Conservation (phyloP, 2,888 invertebrate species). For the Spialia ferax region DNA sequence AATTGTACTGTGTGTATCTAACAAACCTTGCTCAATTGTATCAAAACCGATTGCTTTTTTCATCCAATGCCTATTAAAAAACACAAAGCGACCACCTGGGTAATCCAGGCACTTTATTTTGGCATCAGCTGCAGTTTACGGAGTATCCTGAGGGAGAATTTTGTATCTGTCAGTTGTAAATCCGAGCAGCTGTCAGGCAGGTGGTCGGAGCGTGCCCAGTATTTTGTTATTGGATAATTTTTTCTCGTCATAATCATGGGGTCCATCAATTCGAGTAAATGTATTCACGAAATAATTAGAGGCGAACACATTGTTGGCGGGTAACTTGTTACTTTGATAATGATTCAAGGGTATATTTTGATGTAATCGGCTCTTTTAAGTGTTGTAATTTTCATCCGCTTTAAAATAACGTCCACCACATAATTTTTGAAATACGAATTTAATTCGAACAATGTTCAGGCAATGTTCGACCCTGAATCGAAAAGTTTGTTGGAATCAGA, state of each 20-base stretch:
- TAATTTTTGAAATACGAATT: not conserved
- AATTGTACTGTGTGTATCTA: no score
- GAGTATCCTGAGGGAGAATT: slow-evolving; percentile 66
- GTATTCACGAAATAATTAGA: slow-evolving; percentile 34
- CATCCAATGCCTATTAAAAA: slow-evolving; percentile 16
- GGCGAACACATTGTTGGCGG: slow-evolving; percentile 11
- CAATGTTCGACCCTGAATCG: not conserved
- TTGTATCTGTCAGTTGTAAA: slow-evolving; percentile 72
- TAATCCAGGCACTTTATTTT: slow-evolving; percentile 50
- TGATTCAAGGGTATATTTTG: slow-evolving; percentile 1
- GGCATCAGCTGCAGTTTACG: slow-evolving; percentile 68
- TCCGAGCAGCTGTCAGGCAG: slow-evolving; percentile 78
- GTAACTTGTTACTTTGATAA: slow-evolving; percentile 14
- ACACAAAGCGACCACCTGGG: slow-evolving; percentile 46
- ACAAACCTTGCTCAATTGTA: not conserved
- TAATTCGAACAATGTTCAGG: not conserved
- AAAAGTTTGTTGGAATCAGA: not conserved
- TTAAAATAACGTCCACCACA: not conserved
- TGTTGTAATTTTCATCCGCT: not conserved
- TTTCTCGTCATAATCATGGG: slow-evolving; percentile 50
- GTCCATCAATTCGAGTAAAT: slow-evolving; percentile 34
- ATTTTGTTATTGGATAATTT: slow-evolving; percentile 56
- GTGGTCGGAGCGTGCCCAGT: slow-evolving; percentile 73
- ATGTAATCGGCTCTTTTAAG: not conserved
- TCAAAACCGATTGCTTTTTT: slow-evolving; percentile 1